Conservation (phyloP, 2,797 vertebrate species). For the Argya squamiceps region DNA sequence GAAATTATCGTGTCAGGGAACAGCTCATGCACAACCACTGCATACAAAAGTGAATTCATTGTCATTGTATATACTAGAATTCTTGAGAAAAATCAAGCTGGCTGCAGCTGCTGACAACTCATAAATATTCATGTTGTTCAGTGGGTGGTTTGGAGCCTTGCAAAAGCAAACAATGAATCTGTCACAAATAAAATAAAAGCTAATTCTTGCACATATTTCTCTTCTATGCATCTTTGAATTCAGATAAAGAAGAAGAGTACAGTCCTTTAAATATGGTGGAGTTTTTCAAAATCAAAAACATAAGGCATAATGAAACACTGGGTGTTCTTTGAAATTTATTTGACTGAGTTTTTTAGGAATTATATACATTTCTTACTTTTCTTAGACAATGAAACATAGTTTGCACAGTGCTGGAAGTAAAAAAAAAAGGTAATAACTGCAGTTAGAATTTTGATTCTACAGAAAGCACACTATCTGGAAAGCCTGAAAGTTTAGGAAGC, state of each 20-base stretch:
- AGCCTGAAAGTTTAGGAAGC: neutral
- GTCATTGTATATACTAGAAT: neutral
- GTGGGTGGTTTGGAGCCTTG: conserved; percentile 6
- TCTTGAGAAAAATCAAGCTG: conserved; percentile 13
- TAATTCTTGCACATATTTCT: conserved; percentile 18
- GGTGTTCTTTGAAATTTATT: neutral
- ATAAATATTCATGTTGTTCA: conserved; percentile 55
- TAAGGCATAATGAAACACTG: neutral
- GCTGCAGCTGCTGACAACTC: conserved; percentile 23
- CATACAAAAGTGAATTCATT: neutral
- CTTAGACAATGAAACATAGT: neutral
- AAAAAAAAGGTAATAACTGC: neutral
- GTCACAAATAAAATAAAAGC: conserved; percentile 16
- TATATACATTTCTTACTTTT: neutral
- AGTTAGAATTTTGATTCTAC: neutral
- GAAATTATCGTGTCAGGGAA: neutral
- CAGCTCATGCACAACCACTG: neutral
- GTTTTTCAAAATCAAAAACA: neutral
- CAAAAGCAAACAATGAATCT: conserved; percentile 47
- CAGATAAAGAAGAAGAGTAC: neutral
- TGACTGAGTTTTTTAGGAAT: neutral
- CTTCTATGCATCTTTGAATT: neutral
- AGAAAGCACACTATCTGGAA: neutral
- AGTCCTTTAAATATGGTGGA: neutral
- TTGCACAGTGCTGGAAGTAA: neutral